Evolutionary conservation across 2,113 vertebrate species (phyloP), one percentile per base, ranked within the genome.

Genomic region (Saguinus midas): DNA sequence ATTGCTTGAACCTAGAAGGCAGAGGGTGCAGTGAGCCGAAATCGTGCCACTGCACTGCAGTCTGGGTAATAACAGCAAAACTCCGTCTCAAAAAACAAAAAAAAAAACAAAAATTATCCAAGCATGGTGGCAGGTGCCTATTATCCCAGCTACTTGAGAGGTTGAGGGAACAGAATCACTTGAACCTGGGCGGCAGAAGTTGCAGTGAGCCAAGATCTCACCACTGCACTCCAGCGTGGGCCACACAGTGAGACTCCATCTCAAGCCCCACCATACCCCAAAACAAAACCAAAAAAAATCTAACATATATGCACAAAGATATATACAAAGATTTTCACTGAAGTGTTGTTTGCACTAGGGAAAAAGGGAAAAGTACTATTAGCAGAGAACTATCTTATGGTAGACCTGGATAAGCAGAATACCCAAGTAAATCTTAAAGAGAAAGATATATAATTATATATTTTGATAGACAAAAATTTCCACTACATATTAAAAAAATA

Each of bases 401-500:
- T 18, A 66, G 18, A 93, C 80, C 7, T 27, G 55, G 4, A 83
- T 45, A 96, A 91, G 29, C 32, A 92, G n/a, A 95, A 89, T 88
- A 94, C 2, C n/a, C n/a, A 93, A 68, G 14, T 18, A 73, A 18
- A 64, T 89, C 86, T 52, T 92, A 82, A 93, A 82, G 16, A 66
- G 32, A 83, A 93, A 85, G 17, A 93, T 87, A 21, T 3, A 40
- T 68, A 73, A 48, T 75, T 88, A 95, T 48, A 3, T 78, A 94
- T 90, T 95, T 43, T 93, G 61, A 84, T 76, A 91, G 13, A 75
- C 48, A 90, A 97, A 96, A 95, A 40, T 75, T 1, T 55, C 8
- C 7, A 82, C 64, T 79, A 64, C 10, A 57, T 86, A 35, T 52
- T 87, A 92, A 75, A 4, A 40, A 23, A 89, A 86, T 92, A 92